Percentiles rank a stretch among this genome's conserved stretches.
Conservation (phyloP, 2,113 vertebrate genomes). For the Catharus minimus region DNA sequence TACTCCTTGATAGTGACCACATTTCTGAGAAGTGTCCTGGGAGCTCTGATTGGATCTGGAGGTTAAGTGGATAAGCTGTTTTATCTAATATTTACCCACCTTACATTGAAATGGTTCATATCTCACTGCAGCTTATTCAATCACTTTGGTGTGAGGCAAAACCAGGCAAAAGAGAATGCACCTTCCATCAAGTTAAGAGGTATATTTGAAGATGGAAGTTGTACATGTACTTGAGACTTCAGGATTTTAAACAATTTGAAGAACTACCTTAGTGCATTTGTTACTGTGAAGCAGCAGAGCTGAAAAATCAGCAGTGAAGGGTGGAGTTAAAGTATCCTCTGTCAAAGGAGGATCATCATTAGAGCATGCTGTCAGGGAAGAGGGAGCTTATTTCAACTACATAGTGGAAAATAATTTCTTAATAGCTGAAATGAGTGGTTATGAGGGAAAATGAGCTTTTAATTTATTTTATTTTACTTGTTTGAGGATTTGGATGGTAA, state of each 20-base stretch:
- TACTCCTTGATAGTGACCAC: not conserved
- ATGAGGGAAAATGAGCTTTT: not conserved
- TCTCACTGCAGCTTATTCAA: not conserved
- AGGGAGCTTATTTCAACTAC: not conserved
- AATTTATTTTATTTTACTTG: not conserved
- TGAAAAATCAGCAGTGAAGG: not conserved
- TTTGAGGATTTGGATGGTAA: not conserved
- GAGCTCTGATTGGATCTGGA: not conserved
- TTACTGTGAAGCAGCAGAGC: not conserved
- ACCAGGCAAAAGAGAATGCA: not conserved
- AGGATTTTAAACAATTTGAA: not conserved
- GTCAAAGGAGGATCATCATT: accelerated
- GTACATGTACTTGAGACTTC: not conserved
- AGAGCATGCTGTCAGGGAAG: not conserved
- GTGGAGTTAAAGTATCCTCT: not conserved
- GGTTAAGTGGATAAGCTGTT: not conserved
- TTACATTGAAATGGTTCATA: not conserved
- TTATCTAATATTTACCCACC: not conserved
- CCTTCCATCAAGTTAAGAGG: not conserved
- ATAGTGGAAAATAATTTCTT: not conserved
- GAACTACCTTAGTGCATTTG: not conserved
- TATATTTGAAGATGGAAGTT: not conserved
- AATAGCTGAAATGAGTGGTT: not conserved
- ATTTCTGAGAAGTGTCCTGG: not conserved
- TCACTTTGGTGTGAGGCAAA: not conserved